These are phyloP conservation scores for Mohoua ochrocephala DNA, from an alignment of 2,113 vertebrate genomes.

Conservation along the genomic window DNA sequence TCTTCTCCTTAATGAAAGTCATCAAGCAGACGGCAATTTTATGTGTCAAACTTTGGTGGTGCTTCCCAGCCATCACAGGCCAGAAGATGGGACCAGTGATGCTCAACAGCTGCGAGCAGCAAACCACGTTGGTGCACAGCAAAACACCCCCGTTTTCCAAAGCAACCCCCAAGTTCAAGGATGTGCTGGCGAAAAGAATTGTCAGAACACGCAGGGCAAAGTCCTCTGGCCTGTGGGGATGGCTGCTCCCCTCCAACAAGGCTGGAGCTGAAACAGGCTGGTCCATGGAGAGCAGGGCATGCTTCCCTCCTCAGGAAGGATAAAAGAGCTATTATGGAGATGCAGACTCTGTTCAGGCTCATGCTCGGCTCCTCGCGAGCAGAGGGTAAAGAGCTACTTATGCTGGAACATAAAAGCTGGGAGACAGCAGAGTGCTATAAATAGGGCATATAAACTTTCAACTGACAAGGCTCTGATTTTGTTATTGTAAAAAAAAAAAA, in stretches of 20 bases:
- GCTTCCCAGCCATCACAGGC: neutral
- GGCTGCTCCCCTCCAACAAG: neutral
- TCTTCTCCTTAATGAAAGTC: neutral
- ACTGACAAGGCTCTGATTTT: constrained; percentile 56
- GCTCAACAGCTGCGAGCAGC: neutral
- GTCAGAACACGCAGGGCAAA: neutral
- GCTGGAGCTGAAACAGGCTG: neutral
- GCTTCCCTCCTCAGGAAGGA: neutral
- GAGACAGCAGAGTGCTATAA: constrained; percentile 50
- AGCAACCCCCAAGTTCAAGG: neutral
- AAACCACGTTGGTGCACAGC: neutral
- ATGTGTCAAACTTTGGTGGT: neutral
- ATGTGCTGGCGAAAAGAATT: fast-evolving
- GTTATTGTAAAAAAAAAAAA: constrained; percentile 35
- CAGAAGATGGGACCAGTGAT: fast-evolving
- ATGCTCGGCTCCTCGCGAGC: neutral
- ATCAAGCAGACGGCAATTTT: neutral
- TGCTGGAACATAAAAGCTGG: constrained; percentile 37
- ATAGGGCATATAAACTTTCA: constrained; percentile 63
- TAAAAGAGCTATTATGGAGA: constrained; percentile 2
- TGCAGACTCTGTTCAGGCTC: constrained; percentile 23
- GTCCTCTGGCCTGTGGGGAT: fast-evolving
- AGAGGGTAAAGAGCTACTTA: constrained; percentile 49
- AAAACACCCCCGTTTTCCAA: neutral
- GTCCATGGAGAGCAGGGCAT: neutral